Evolutionary conservation across 2,888 invertebrate species (phyloP).

Genomic region (Autographa gamma): DNA sequence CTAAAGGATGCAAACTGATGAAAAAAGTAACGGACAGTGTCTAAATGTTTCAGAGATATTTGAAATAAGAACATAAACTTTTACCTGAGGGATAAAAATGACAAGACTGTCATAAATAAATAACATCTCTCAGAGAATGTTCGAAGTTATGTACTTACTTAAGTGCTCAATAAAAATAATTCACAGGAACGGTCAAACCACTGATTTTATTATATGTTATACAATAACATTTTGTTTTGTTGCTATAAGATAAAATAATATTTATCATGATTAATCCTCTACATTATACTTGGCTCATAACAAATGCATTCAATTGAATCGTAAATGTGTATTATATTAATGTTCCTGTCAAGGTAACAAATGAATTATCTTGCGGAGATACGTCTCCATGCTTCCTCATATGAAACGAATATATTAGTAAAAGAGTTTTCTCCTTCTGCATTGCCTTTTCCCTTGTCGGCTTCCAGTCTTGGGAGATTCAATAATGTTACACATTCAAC

Average conservation of each 20-base stretch:
- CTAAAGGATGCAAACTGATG: neutral
- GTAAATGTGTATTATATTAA: neutral
- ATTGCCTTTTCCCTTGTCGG: neutral
- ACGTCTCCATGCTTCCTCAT: neutral
- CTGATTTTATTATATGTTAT: neutral
- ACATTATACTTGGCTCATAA: neutral
- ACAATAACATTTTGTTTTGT: neutral
- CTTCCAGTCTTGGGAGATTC: neutral
- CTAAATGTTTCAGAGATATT: neutral
- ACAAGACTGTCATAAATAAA: neutral
- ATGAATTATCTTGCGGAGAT: neutral
- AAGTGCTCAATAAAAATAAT: neutral
- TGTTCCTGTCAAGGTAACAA: constrained; percentile 1
- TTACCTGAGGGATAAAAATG: neutral
- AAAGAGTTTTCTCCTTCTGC: neutral
- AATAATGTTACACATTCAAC: neutral
- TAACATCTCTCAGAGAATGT: neutral
- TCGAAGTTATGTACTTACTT: neutral
- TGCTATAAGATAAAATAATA: neutral
- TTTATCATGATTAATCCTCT: neutral
- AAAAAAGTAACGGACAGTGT: neutral
- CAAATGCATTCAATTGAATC: neutral
- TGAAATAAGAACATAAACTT: neutral
- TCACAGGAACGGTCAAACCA: neutral
- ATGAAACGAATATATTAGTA: neutral